These are phyloP conservation scores for Acrobasis consociella DNA, from an alignment of 2,888 invertebrate genomes.

Conservation along the genomic window DNA sequence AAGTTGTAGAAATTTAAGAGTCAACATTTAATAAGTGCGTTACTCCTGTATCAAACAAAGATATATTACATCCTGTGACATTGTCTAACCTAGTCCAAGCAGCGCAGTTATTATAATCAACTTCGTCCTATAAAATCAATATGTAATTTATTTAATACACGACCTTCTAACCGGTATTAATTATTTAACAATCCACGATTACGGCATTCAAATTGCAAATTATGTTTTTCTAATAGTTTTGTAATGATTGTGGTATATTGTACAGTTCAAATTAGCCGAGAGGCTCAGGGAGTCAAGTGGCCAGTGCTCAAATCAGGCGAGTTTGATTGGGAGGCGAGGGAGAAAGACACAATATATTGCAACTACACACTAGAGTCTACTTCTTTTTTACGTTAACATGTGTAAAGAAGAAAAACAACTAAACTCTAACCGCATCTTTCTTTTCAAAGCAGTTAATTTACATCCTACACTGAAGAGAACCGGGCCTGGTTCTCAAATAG, in stretches of 20 bases:
- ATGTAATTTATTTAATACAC: conserved; percentile 56
- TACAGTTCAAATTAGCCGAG: conserved; percentile 1
- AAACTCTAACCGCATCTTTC: no score
- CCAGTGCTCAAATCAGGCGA: neutral
- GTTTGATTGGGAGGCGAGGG: no score
- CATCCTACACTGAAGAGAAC: no score
- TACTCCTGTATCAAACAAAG: neutral
- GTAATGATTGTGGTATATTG: conserved; percentile 52
- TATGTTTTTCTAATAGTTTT: conserved; percentile 55
- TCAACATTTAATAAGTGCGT: no score
- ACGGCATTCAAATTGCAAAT: conserved; percentile 63
- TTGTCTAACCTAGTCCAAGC: conserved; percentile 6
- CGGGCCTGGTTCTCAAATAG: no score
- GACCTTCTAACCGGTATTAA: conserved; percentile 56
- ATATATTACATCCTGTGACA: conserved; percentile 1
- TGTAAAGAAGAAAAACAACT: no score
- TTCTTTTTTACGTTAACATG: no score
- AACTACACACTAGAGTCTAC: no score
- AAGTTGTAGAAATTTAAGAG: no score
- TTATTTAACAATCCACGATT: conserved; percentile 67
- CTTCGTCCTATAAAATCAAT: conserved; percentile 56
- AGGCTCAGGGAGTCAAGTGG: neutral
- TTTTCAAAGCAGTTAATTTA: no score
- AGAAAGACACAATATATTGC: no score
- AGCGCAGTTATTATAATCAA: conserved; percentile 48